A percentile compares a stretch with the other conserved stretches of the same genome.
Conservation (phyloP, 2,113 vertebrate species). For the Vulpes lagopus region DNA sequence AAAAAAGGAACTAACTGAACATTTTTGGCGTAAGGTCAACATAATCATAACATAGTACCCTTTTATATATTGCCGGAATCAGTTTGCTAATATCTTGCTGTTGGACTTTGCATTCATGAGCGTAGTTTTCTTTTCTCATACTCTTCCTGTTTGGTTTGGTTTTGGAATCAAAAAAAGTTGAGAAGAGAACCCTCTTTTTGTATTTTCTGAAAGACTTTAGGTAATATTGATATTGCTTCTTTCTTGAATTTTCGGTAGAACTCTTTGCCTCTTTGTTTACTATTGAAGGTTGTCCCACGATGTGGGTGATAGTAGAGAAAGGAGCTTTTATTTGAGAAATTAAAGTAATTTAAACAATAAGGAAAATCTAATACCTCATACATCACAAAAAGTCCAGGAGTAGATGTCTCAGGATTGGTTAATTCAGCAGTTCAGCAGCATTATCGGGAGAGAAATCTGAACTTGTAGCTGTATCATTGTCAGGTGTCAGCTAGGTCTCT, state of each 20-base stretch:
- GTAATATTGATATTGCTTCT: slow-evolving; percentile 3
- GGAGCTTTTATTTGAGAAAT: neutral
- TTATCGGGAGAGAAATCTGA: neutral
- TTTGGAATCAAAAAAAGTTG: neutral
- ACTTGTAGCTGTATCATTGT: neutral
- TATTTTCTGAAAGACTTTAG: neutral
- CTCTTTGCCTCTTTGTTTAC: neutral
- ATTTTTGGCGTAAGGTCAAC: slow-evolving; percentile 26
- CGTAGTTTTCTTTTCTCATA: slow-evolving; percentile 21
- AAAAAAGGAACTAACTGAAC: neutral
- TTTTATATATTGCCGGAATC: slow-evolving; percentile 7
- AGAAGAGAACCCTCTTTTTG: neutral
- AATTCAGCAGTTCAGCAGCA: neutral
- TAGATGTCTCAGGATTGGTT: neutral
- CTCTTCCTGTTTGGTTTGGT: neutral
- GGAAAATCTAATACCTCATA: neutral
- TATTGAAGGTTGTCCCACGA: neutral
- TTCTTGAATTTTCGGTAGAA: slow-evolving; percentile 7
- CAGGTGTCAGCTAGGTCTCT: neutral
- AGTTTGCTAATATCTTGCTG: neutral
- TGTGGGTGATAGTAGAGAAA: neutral
- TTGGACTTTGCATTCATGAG: neutral
- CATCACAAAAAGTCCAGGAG: slow-evolving; percentile 19
- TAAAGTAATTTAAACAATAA: slow-evolving; percentile 12
- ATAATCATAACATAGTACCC: neutral